Evolutionary conservation across 2,797 vertebrate genomes (phyloP), one percentile per base, ranked within the genome.

Genomic region (Trachops cirrhosus): DNA sequence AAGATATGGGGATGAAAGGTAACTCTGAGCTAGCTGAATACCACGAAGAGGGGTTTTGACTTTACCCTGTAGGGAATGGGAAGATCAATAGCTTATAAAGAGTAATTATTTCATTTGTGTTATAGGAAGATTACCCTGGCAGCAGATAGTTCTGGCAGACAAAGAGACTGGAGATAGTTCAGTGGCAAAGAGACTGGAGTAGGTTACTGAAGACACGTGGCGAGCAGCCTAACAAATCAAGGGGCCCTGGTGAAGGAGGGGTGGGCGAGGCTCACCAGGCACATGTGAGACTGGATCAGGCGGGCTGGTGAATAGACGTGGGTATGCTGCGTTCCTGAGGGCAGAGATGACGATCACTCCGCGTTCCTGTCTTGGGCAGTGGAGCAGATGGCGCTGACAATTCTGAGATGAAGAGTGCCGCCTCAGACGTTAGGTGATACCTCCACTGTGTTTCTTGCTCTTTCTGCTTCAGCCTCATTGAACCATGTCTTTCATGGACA

Each of bases 401-500:
- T 75, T 44, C 74, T 12, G 15, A 48, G 22, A n/a, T 32, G 32
- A 93, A 34, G 41, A 24, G 14, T 19, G 46, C n/a, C 32, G 2
- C 44, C 0, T 9, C 64, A 59, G 50, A 79, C 41, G 16, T 8
- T 0, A 41, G 79, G 34, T 21, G 54, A 46, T 34, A 3, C 34
- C 26, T n/a, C 18, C 34, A 41, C 3, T n/a, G 1, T 6, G 14
- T 50, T 74, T 21, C 19, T 21, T 85, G 41, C 1, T 24, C 12
- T 16, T 50, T 59, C 37, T 26, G 12, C 37, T 46, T 71, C 54
- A 14, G 24, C 71, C 37, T 26, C 32, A 24, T 67, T 79, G 77
- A 92, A 57, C 82, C 50, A 12, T 48, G 4, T 46, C 74, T 88
- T 62, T 92, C 57, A 44, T 24, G 92, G 37, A 74, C 19, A 74